Conservation (phyloP, 1,140 invertebrate species). For the Neodiprion virginianus region DNA sequence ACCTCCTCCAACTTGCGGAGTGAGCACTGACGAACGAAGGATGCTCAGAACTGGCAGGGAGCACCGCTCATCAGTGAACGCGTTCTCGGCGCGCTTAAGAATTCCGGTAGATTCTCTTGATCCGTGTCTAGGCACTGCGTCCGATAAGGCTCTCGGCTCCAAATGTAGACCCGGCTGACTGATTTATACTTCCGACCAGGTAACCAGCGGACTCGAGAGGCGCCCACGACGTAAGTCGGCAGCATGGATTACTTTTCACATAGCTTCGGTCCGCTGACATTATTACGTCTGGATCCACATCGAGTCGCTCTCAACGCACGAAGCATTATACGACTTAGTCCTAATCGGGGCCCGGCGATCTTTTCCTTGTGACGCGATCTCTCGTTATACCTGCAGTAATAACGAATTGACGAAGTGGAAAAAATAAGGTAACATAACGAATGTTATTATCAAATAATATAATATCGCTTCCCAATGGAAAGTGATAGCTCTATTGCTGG, state of each 20-base stretch:
- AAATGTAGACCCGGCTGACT: constrained; percentile 1
- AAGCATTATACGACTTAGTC: neutral
- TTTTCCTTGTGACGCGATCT: too few relatives aligned
- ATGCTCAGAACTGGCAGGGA: neutral
- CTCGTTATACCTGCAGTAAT: too few relatives aligned
- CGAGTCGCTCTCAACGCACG: neutral
- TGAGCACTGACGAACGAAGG: too few relatives aligned
- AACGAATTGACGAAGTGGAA: too few relatives aligned
- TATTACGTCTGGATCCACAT: neutral
- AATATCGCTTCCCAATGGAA: too few relatives aligned
- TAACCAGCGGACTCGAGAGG: neutral
- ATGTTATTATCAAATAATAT: too few relatives aligned
- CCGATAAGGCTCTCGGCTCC: constrained; percentile 3
- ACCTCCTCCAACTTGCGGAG: too few relatives aligned
- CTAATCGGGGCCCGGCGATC: neutral
- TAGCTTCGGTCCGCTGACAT: constrained; percentile 6
- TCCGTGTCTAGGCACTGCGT: neutral
- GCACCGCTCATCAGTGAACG: neutral
- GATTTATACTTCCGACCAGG: constrained; percentile 5
- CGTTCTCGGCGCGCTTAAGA: neutral
- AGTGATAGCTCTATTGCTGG: too few relatives aligned
- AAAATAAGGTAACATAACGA: too few relatives aligned
- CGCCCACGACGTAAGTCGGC: neutral
- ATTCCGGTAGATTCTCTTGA: constrained; percentile 2
- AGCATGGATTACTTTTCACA: constrained; percentile 5